These are phyloP conservation scores for Neosilurus hyrtlii DNA, from an alignment of 2,797 vertebrate species.

Conservation along the genomic window DNA sequence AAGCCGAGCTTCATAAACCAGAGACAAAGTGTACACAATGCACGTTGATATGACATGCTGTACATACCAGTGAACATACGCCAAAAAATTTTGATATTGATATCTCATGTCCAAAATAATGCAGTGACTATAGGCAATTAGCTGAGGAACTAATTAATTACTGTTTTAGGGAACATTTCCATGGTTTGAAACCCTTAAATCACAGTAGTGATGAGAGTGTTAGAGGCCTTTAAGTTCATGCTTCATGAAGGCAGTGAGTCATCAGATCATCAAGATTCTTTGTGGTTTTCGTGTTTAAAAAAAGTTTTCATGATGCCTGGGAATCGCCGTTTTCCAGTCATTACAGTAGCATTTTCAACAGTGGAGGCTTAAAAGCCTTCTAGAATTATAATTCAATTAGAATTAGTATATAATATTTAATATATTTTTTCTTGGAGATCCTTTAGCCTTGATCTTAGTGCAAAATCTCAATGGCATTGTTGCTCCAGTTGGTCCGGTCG, in stretches of 20 bases:
- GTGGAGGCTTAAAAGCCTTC: neutral
- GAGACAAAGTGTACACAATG: no score
- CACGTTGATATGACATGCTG: no score
- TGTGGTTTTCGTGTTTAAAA: constrained; percentile 6
- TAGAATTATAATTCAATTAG: no score
- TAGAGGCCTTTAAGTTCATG: no score
- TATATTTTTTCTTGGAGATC: no score
- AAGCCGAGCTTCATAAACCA: no score
- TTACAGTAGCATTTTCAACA: neutral
- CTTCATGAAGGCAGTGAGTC: constrained; percentile 30
- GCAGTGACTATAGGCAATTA: neutral
- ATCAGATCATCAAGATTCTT: constrained; percentile 17
- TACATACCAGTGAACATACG: no score
- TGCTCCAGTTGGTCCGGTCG: no score
- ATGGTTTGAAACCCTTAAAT: neutral
- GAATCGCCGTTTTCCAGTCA: neutral
- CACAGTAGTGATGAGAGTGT: constrained; percentile 7
- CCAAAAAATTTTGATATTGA: no score
- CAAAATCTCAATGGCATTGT: no score
- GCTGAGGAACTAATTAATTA: neutral
- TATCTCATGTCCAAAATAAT: neutral
- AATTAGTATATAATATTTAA: no score
- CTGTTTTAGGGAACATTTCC: neutral
- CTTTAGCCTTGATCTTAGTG: no score
- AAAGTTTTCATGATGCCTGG: constrained; percentile 2